Conservation (phyloP, 2,888 invertebrate species). For the Masnerella sp. region DNA sequence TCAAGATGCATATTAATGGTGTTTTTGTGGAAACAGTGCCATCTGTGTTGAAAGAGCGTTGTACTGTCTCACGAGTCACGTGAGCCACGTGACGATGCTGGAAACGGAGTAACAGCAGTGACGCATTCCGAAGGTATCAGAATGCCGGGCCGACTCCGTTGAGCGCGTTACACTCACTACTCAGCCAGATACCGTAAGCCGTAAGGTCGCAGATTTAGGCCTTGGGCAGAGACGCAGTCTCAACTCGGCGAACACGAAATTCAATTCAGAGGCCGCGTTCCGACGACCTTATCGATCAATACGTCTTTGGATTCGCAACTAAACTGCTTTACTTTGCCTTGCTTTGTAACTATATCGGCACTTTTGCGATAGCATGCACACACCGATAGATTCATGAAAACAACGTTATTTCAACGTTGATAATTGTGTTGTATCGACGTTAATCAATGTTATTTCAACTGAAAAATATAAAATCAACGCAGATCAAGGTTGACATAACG, state of each 20-base stretch:
- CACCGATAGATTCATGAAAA: no score
- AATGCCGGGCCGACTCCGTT: no score
- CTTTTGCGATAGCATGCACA: no score
- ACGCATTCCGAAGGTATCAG: slow-evolving; percentile 35
- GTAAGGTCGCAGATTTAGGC: slow-evolving; percentile 49
- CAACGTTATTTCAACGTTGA: no score
- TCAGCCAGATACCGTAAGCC: slow-evolving; percentile 37
- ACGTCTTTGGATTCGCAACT: slow-evolving; percentile 4
- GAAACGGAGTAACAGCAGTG: slow-evolving; percentile 33
- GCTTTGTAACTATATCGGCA: no score
- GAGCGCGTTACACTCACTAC: no score
- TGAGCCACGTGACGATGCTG: slow-evolving; percentile 40
- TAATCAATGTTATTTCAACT: no score
- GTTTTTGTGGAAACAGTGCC: slow-evolving; percentile 24
- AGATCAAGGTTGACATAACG: no score
- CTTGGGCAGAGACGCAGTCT: slow-evolving; percentile 33
- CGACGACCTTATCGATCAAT: slow-evolving; percentile 21
- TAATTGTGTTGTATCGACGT: no score
- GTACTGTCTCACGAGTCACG: slow-evolving; percentile 35
- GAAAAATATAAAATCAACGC: no score
- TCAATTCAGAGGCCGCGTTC: slow-evolving; percentile 27
- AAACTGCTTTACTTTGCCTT: no score
- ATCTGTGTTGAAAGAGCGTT: slow-evolving; percentile 15
- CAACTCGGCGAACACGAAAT: slow-evolving; percentile 38
- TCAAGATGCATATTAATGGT: slow-evolving; percentile 20